These are phyloP conservation scores for Steromphala cineraria DNA, from an alignment of 2,888 invertebrate species.

Conservation along the genomic window DNA sequence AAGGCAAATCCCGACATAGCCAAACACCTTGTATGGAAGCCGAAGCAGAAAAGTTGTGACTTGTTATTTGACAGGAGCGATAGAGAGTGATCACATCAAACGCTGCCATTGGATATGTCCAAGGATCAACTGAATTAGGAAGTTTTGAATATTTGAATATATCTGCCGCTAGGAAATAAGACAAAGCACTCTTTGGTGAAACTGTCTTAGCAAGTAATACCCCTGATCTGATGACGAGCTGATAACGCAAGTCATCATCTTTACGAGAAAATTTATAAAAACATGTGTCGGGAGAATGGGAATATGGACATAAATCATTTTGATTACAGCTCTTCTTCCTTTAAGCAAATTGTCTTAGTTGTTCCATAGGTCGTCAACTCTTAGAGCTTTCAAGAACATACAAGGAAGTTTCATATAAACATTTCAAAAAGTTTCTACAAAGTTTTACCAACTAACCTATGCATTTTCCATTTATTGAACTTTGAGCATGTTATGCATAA, in stretches of 20 bases:
- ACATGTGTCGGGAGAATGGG: background rate
- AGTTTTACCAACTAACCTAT: too few relatives aligned
- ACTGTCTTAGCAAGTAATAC: background rate
- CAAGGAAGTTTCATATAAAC: too few relatives aligned
- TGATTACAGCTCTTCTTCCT: too few relatives aligned
- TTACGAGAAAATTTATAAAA: background rate
- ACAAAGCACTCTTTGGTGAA: slow-evolving; percentile 1
- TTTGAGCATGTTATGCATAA: too few relatives aligned
- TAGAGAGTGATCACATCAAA: slow-evolving; percentile 1
- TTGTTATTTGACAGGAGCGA: background rate
- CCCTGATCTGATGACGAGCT: background rate
- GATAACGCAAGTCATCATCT: background rate
- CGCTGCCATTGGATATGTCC: background rate
- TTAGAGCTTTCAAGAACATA: too few relatives aligned
- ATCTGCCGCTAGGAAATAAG: background rate
- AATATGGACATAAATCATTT: too few relatives aligned
- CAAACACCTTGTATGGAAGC: background rate
- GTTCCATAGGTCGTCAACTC: too few relatives aligned
- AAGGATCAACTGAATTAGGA: slow-evolving; percentile 2
- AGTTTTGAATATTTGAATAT: slow-evolving; percentile 15
- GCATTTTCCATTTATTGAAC: too few relatives aligned
- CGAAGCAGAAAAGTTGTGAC: background rate
- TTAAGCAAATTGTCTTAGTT: too few relatives aligned
- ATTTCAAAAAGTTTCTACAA: too few relatives aligned
- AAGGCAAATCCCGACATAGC: background rate